Percentiles rank a stretch among this genome's conserved stretches.
Conservation (phyloP, 2,888 invertebrate genomes). For the Campoplex nolae region DNA sequence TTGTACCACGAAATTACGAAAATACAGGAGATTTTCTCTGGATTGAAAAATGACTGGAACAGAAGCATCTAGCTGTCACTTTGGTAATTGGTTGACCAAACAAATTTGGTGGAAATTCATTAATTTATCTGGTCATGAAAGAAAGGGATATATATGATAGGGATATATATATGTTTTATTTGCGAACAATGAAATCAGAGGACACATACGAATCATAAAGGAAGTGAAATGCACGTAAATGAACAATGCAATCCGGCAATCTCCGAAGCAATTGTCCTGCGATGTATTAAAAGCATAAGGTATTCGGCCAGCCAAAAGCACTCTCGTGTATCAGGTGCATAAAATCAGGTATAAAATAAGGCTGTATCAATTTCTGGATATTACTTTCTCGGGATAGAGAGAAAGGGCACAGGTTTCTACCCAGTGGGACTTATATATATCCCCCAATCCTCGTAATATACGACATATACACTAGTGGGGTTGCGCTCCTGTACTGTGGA, state of each 20-base stretch:
- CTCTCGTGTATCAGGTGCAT: slow-evolving; percentile 36
- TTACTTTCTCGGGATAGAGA: slow-evolving; percentile 48
- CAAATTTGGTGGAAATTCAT: too few species aligned
- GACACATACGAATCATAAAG: neutral
- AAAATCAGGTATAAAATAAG: slow-evolving; percentile 52
- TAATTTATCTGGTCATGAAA: neutral
- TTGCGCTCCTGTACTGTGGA: slow-evolving; percentile 29
- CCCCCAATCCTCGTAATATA: slow-evolving; percentile 60
- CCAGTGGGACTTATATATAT: slow-evolving; percentile 26
- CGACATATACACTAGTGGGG: slow-evolving; percentile 56
- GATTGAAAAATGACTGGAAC: too few species aligned
- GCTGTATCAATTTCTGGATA: slow-evolving; percentile 58
- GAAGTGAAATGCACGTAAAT: neutral
- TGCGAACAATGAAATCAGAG: neutral
- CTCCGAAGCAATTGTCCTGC: neutral
- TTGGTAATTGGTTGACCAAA: too few species aligned
- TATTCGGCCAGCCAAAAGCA: slow-evolving; percentile 12
- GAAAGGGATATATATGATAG: too few species aligned
- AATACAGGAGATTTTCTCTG: too few species aligned
- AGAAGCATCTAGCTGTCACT: too few species aligned
- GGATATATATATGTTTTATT: neutral
- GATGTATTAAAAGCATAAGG: slow-evolving; percentile 7
- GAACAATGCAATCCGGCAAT: neutral
- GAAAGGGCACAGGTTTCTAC: slow-evolving; percentile 49
- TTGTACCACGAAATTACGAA: neutral